Evolutionary conservation across 2,797 vertebrate genomes (phyloP), one percentile per base, ranked within the genome.

Genomic region (Brachymystax lenok): DNA sequence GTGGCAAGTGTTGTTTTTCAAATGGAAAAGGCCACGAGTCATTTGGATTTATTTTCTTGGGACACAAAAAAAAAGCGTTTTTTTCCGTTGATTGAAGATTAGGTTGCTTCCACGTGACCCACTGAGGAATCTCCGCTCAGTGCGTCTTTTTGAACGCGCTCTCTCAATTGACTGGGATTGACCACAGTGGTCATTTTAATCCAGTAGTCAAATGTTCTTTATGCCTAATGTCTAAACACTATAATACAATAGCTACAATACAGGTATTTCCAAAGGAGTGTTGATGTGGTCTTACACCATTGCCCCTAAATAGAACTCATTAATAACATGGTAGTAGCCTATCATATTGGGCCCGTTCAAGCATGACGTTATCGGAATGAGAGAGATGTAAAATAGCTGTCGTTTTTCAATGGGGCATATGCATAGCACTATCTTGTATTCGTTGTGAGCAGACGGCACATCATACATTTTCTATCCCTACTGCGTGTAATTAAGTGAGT

Each of bases 61-160:
- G 89, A 91, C 88, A n/a, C 24, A 24, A 24, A 35, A 35, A 35
- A 86, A 88, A 90, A 81, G 88, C 71, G 17, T n/a, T n/a, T 10
- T 40, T 78, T 4, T 82, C 87, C 69, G 14, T 78, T 3, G 84
- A 76, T 64, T 3, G 56, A 70, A 80, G 88, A 84, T 91, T 88
- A 83, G 83, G 88, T 90, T 90, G 74, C 90, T 71, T 78, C 71
- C 86, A 91, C 79, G 86, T 91, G 89, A 92, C 88, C 28, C 5
- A 1, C 88, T 51, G 67, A 85, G 87, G 89, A 90, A 91, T 90
- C 88, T 88, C 81, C 71, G 50, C 51, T 73, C 33, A 54, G 63
- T 56, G 66, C 24, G 51, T n/a, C 5, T 2, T 40, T 40, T 10
- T 0, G 35, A 40, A 5, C 33, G 33, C 33, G 33, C 33, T 35